phyloP scores from a whole-genome alignment of 2,888 invertebrate genomes.

The Lepidocyrtoides sp. region DNA sequence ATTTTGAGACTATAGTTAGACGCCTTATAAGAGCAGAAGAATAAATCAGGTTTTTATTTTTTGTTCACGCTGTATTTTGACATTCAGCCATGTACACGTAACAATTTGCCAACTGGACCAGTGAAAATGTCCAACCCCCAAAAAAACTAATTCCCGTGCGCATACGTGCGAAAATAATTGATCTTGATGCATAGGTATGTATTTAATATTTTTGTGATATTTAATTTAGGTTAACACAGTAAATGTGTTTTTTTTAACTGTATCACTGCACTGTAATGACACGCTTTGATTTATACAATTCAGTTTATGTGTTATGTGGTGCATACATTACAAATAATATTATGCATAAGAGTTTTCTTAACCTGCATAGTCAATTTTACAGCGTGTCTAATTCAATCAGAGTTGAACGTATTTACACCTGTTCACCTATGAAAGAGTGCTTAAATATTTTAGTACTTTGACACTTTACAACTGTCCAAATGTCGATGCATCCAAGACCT shows the following conservation, averaged over 20 bases:
- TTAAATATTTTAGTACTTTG: not conserved
- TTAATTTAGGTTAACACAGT: constrained; percentile 8
- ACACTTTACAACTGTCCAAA: constrained; percentile 31
- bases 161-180: not conserved
- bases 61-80: not conserved
- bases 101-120: constrained; percentile 52
- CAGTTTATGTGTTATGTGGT: not conserved
- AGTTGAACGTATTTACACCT: not conserved
- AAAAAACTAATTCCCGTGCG: not conserved
- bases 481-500: not conserved
- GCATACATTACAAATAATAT: not conserved
- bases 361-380: not conserved
- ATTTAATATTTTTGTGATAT: not conserved
- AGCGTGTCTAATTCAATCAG: too few species aligned
- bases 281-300: not conserved
- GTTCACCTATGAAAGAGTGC: not conserved
- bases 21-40: not conserved
- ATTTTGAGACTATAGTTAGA: not conserved
- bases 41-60: constrained; percentile 10
- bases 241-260: not conserved
- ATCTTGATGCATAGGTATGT: not conserved
- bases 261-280: not conserved
- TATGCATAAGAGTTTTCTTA: not conserved
- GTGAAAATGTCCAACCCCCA: constrained; percentile 12
- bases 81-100: not conserved